Conservation (phyloP, 2,113 vertebrate species). For the Pseudopipra pipra region DNA sequence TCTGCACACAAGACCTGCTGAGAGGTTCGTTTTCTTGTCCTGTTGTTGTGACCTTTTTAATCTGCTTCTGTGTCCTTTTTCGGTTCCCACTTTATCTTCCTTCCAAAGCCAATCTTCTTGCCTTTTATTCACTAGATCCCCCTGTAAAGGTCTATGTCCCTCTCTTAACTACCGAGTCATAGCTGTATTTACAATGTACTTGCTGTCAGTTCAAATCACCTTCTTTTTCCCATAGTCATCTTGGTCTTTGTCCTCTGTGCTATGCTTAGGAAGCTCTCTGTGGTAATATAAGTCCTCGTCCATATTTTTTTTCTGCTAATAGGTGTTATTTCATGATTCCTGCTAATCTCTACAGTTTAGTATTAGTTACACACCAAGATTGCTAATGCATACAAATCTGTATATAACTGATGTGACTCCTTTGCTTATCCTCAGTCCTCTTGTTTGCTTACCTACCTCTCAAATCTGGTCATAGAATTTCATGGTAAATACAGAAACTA, state of each 20-base stretch:
- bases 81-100: background rate
- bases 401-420: background rate
- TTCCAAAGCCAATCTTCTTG: slow-evolving; percentile 52
- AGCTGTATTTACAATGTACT: background rate
- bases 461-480: background rate
- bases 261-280: background rate
- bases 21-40: slow-evolving; percentile 35
- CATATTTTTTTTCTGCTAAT: background rate
- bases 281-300: background rate
- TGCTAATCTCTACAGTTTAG: background rate
- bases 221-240: background rate
- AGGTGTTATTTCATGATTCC: background rate
- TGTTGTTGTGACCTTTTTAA: slow-evolving; percentile 5
- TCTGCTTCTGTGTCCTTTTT: slow-evolving; percentile 1
- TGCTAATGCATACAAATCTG: background rate
- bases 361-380: background rate
- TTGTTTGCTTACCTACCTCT: background rate
- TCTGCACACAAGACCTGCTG: slow-evolving; percentile 26
- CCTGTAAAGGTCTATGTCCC: background rate
- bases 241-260: background rate
- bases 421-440: background rate
- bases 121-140: background rate
- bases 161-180: background rate
- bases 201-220: background rate
- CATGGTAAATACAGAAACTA: background rate